Percentiles rank a stretch among this genome's conserved stretches.
Conservation (phyloP, 2,113 vertebrate genomes). For the Heterotilapia buettikoferi region DNA sequence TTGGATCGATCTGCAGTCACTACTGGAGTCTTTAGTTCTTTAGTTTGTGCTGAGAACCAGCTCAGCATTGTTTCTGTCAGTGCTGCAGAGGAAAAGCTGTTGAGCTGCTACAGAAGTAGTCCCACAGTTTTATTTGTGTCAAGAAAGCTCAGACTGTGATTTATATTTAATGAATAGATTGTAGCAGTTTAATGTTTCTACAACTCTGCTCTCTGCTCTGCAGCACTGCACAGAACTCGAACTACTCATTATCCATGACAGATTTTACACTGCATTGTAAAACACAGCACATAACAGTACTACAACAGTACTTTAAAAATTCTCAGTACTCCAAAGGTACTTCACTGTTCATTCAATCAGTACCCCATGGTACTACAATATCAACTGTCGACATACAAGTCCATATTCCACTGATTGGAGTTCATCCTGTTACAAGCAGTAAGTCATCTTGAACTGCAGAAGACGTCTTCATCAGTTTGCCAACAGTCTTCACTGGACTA, state of each 20-base stretch:
- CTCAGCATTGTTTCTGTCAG: constrained; percentile 71
- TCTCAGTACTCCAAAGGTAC: constrained; percentile 67
- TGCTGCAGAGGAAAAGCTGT: constrained; percentile 44
- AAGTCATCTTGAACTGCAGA: constrained; percentile 1
- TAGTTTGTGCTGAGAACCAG: constrained; percentile 84
- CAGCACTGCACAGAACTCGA: constrained; percentile 55
- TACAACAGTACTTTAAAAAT: constrained; percentile 59
- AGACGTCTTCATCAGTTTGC: constrained; percentile 4
- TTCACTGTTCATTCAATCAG: constrained; percentile 59
- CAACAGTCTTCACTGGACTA: background rate
- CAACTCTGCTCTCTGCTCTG: constrained; percentile 32
- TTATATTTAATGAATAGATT: background rate
- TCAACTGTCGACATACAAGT: constrained; percentile 55
- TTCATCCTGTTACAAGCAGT: constrained; percentile 25
- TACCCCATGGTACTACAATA: constrained; percentile 63
- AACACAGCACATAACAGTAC: constrained; percentile 64
- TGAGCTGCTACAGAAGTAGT: background rate
- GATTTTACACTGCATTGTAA: constrained; percentile 57
- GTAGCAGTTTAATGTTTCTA: background rate
- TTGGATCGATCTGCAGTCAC: constrained; percentile 82
- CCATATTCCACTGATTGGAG: constrained; percentile 30
- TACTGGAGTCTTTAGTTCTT: constrained; percentile 66
- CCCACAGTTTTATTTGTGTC: background rate
- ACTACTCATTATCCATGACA: constrained; percentile 43
- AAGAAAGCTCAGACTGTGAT: background rate